These are phyloP conservation scores for Coptodon rendalli DNA, from an alignment of 2,113 vertebrate genomes.

Conservation along the genomic window DNA sequence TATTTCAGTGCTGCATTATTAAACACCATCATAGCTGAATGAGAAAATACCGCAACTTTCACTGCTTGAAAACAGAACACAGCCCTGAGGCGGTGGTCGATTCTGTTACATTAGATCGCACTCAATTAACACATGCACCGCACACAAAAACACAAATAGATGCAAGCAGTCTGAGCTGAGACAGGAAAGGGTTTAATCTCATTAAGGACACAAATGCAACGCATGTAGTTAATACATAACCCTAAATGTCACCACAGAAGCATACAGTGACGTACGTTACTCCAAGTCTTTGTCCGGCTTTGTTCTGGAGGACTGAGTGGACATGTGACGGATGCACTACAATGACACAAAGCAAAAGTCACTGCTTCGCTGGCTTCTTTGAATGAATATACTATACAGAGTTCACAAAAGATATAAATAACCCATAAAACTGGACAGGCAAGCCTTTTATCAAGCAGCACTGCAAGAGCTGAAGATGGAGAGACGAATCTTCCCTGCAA, in stretches of 20 bases:
- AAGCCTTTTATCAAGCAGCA: background rate
- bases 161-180: background rate
- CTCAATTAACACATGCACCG: background rate
- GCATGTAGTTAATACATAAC: background rate
- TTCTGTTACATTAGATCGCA: background rate
- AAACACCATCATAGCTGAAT: background rate
- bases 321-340: background rate
- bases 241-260: background rate
- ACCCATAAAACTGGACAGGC: background rate
- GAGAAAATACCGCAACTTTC: background rate
- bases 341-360: background rate
- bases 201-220: background rate
- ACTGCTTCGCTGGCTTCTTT: background rate
- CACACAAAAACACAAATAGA: background rate
- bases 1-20: background rate
- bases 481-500: background rate
- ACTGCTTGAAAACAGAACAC: background rate
- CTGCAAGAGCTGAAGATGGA: background rate
- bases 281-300: background rate
- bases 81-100: background rate
- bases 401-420: background rate
- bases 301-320: background rate
- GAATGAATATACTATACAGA: background rate
- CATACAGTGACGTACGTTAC: background rate
- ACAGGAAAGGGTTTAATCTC: constrained; percentile 11